phyloP scores from a whole-genome alignment of 1,140 invertebrate species.

The Caenorhabditis tropicalis region DNA sequence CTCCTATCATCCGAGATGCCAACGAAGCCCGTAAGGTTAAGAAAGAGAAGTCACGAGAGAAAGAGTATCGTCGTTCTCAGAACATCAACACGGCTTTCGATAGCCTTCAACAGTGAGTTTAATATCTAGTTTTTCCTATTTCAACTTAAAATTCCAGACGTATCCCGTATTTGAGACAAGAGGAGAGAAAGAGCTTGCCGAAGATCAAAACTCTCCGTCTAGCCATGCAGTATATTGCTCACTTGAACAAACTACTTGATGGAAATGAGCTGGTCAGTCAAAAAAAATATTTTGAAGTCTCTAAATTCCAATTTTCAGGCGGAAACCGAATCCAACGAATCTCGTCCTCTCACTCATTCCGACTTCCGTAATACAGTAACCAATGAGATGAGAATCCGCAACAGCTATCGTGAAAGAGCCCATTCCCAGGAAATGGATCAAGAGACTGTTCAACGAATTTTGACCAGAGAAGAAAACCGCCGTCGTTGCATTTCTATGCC shows the following conservation, averaged over 20 bases:
- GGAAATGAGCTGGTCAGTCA: conserved; percentile 11
- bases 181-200: background rate
- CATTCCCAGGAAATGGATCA: background rate
- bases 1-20: background rate
- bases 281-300: background rate
- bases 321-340: background rate
- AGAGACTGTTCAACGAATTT: background rate
- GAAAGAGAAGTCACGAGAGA: background rate
- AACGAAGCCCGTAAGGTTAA: background rate
- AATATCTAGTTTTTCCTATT: background rate
- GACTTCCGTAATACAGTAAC: background rate
- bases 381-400: background rate
- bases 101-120: background rate
- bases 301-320: too few species aligned
- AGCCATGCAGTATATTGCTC: conserved; percentile 14
- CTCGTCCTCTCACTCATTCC: background rate
- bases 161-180: background rate
- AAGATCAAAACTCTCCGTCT: conserved; percentile 22
- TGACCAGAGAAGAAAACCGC: background rate
- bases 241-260: background rate
- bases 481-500: background rate
- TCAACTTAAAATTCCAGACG: background rate
- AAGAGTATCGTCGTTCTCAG: background rate
- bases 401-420: conserved; percentile 1
- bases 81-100: conserved; percentile 2